A percentile compares a stretch with the other conserved stretches of the same genome.
These are phyloP conservation scores for Magallana nippona DNA, from an alignment of 2,888 invertebrate genomes.

Conservation along the genomic window DNA sequence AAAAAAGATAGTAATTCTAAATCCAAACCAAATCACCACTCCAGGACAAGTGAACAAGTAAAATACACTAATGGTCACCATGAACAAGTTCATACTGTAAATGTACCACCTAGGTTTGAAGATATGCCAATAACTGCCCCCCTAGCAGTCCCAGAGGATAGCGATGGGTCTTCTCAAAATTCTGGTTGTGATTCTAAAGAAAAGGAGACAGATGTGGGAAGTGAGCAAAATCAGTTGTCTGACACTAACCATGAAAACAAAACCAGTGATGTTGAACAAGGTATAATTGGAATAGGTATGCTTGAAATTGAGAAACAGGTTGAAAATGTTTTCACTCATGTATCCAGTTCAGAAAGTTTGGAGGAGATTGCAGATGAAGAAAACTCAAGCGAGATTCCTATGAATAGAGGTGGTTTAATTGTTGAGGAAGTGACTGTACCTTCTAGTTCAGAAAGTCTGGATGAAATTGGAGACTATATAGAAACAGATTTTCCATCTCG, in stretches of 20 bases:
- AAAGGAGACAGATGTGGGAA: conserved; percentile 34
- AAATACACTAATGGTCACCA: conserved; percentile 20
- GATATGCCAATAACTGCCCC: conserved; percentile 50
- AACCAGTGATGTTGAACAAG: conserved; percentile 15
- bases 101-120: conserved; percentile 16
- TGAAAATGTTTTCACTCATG: conserved; percentile 33
- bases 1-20: neutral
- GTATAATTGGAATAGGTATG: conserved; percentile 22
- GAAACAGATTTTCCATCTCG: conserved; percentile 75
- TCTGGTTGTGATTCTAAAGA: conserved; percentile 38
- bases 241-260: conserved; percentile 1
- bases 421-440: conserved; percentile 29
- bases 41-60: conserved; percentile 10
- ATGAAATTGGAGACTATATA: conserved; percentile 77
- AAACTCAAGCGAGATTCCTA: neutral
- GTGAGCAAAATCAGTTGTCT: neutral
- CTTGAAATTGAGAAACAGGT: conserved; percentile 33
- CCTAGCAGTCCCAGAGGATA: conserved; percentile 63
- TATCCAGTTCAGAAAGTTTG: conserved; percentile 21
- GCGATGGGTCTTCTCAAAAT: conserved; percentile 53
- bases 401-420: neutral
- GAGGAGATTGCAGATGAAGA: neutral
- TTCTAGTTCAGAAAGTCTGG: conserved; percentile 60
- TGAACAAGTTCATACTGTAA: conserved; percentile 13
- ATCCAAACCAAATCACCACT: neutral